These are phyloP conservation scores for Homarus americanus DNA, from an alignment of 1,140 invertebrate genomes.

Conservation along the genomic window DNA sequence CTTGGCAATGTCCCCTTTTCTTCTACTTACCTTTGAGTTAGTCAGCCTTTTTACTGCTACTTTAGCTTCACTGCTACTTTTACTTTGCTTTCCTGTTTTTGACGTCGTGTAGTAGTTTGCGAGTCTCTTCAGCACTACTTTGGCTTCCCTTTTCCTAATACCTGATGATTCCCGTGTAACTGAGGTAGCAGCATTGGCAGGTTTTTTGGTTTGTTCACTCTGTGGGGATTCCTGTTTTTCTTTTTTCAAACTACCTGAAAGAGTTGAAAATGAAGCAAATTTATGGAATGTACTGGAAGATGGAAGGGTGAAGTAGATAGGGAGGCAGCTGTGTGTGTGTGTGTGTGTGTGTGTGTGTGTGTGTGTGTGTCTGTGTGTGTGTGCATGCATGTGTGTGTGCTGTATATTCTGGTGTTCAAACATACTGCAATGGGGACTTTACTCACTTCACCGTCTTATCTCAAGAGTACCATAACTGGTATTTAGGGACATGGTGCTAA, in stretches of 20 bases:
- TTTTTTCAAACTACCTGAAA: conserved; percentile 22
- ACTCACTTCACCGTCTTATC: too few species aligned
- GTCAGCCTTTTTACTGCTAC: conserved; percentile 5
- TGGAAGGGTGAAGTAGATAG: too few species aligned
- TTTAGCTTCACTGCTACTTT: neutral
- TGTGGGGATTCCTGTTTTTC: neutral
- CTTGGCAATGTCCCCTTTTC: neutral
- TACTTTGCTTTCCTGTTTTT: neutral
- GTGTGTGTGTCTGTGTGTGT: too few species aligned
- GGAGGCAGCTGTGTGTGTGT: too few species aligned
- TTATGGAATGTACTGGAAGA: too few species aligned
- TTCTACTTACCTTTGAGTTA: neutral
- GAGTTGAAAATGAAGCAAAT: too few species aligned
- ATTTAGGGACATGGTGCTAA: too few species aligned
- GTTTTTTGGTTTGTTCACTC: neutral
- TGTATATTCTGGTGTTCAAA: too few species aligned
- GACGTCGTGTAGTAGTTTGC: neutral
- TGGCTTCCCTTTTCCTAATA: neutral
- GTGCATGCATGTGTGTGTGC: too few species aligned
- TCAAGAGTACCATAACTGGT: too few species aligned
- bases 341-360: too few species aligned
- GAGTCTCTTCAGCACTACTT: neutral
- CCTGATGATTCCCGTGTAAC: neutral
- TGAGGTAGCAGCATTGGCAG: neutral
- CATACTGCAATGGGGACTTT: too few species aligned